Evolutionary conservation across 1,140 invertebrate genomes (phyloP).

Genomic region (Sinonovacula constricta): DNA sequence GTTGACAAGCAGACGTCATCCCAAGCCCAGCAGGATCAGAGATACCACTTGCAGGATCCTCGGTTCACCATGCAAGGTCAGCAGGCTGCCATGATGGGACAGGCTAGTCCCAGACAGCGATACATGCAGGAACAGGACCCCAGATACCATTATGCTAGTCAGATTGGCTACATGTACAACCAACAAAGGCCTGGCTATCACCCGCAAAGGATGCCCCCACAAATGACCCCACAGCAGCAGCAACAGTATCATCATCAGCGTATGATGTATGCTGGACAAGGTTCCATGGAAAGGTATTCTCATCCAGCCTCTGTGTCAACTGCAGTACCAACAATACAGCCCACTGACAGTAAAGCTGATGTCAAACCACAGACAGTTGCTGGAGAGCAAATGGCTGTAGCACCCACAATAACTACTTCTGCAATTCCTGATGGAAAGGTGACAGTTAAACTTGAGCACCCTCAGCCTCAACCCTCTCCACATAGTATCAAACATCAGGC

Average conservation of each 20-base stretch:
- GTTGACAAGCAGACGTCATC: slow-evolving; percentile 1
- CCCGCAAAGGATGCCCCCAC: background rate
- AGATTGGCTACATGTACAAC: slow-evolving; percentile 33
- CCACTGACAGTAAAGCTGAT: too few relatives aligned
- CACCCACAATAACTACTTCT: too few relatives aligned
- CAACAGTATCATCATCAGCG: background rate
- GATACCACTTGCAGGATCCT: slow-evolving; percentile 39
- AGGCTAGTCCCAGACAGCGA: too few relatives aligned
- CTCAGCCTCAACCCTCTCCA: too few relatives aligned
- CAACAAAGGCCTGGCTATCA: slow-evolving; percentile 32
- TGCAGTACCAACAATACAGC: too few relatives aligned
- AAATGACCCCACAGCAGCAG: background rate
- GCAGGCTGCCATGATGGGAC: background rate
- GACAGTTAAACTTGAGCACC: too few relatives aligned
- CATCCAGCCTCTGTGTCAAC: background rate
- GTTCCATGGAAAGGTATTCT: background rate
- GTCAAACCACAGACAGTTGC: too few relatives aligned
- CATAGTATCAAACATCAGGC: slow-evolving; percentile 20
- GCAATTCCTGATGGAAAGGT: too few relatives aligned
- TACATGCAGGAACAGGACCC: too few relatives aligned
- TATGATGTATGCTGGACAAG: background rate
- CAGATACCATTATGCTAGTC: slow-evolving; percentile 6
- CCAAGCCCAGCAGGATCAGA: slow-evolving; percentile 20
- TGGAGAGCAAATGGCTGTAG: too few relatives aligned
- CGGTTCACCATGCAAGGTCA: slow-evolving; percentile 12